Base-by-base conservation (phyloP, 2,888 invertebrate species). In the Microctonus brassicae region DNA sequence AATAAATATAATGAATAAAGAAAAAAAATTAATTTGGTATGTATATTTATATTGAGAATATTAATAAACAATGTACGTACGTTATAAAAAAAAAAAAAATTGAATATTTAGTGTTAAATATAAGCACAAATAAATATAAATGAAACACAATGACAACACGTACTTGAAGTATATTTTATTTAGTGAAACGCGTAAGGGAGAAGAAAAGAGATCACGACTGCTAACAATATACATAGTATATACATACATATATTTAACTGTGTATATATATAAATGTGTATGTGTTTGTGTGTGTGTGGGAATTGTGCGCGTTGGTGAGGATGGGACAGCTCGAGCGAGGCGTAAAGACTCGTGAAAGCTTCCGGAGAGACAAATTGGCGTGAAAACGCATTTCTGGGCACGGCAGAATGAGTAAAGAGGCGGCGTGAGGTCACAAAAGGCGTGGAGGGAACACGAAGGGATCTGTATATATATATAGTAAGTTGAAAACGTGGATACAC, bases 341-440 rank as follows among this genome's bases (percentile, higher is more conserved):
- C 82, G 86, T 86, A 84, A 86, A 86, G 86, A 86, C 86, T 84
- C 82, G 86, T 86, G 84, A 86, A 86, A 86, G 86, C 86, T 86
- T 86, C 86, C 86, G 86, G 86, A 80, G 82, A 80, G 85, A 84
- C 82, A 86, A 86, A 86, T 86, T 86, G 86, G 84, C 84, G 86
- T 86, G 86, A 86, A 86, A 86, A 86, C 84, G 86, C 84, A 84
- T 84, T 84, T 85, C 78, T 81, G 80, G 76, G 70, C 74, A 64
- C 67, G 57, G 58, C 10, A 66, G 66, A 39, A 20, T 58, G 66
- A 58, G 57, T 29, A 55, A 58, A 65, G 63, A 67, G 33, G 72
- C 75, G 70, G 7, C 26, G 20, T 17, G 70, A 36, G 64, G 47
- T 47, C 47, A 47, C 47, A 47, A 47, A 47, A 47, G 47, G n/a